phyloP scores from a whole-genome alignment of 1,140 invertebrate genomes.

The Zaprionus gabonicus region DNA sequence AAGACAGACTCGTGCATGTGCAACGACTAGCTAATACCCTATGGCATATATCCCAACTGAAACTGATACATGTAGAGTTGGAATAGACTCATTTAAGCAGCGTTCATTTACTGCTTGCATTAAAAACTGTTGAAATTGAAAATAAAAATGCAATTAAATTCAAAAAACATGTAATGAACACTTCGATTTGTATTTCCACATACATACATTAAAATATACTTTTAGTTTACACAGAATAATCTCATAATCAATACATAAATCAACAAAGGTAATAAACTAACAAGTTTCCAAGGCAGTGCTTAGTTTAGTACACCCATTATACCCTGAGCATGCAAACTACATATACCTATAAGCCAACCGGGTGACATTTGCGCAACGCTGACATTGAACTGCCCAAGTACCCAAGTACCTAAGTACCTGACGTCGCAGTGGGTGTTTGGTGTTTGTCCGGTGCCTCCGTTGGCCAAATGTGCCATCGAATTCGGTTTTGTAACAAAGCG shows the following conservation, averaged over 20 bases:
- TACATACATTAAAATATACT: not conserved
- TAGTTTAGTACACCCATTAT: no score
- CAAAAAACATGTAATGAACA: not conserved
- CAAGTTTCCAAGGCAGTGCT: not conserved
- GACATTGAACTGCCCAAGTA: conserved; percentile 77
- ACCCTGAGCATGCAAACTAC: not conserved
- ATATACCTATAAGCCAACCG: conserved; percentile 35
- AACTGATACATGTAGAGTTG: no score
- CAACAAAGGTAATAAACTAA: not conserved
- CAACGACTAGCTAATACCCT: not conserved
- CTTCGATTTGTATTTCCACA: no score
- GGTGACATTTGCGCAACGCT: conserved; percentile 69
- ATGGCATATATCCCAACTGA: not conserved
- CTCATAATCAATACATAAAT: not conserved
- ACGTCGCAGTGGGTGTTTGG: conserved; percentile 56
- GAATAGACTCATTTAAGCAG: no score
- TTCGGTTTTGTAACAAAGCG: conserved; percentile 67
- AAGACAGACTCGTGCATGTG: not conserved
- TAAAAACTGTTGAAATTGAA: not conserved
- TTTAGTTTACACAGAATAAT: not conserved
- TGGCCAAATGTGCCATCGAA: conserved; percentile 76
- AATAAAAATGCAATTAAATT: not conserved
- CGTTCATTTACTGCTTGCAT: no score
- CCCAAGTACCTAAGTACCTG: conserved; percentile 49
- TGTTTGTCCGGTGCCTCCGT: not conserved